Evolutionary conservation across 1,140 invertebrate genomes (phyloP).

Genomic region (Diuraphis noxia): DNA sequence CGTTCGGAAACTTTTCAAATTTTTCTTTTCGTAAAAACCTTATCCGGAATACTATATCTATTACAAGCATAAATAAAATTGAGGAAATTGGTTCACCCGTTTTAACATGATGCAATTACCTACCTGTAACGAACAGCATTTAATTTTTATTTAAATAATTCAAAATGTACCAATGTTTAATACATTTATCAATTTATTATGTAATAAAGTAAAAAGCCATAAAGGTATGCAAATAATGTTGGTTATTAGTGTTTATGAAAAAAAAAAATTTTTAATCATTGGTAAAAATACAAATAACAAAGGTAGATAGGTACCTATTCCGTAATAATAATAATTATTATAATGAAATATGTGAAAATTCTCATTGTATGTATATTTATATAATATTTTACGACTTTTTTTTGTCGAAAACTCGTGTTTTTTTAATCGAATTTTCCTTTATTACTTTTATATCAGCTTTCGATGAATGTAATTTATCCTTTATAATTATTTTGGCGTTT

Average conservation of each 20-base stretch:
- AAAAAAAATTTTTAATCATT: not conserved
- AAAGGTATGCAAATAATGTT: not conserved
- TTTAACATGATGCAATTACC: too few relatives aligned
- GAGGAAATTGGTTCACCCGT: too few relatives aligned
- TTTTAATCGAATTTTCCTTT: not conserved
- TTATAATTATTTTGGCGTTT: not conserved
- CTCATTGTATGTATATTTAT: not conserved
- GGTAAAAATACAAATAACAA: not conserved
- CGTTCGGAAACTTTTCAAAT: too few relatives aligned
- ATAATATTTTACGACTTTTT: not conserved
- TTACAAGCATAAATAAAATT: too few relatives aligned
- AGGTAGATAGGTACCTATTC: too few relatives aligned
- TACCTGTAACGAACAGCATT: too few relatives aligned
- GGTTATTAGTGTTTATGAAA: not conserved
- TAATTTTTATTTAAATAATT: not conserved
- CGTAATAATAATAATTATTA: not conserved
- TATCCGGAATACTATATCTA: too few relatives aligned
- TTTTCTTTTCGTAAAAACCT: too few relatives aligned
- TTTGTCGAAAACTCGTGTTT: not conserved
- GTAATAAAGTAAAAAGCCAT: not conserved
- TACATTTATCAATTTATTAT: too few relatives aligned
- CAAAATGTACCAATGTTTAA: not conserved
- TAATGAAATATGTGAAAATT: not conserved
- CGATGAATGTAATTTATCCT: not conserved
- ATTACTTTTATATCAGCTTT: not conserved